A percentile compares a stretch with the other conserved stretches of the same genome.
Conservation (phyloP, 92 coral and sea anemone species). For the Actinostola sp. region DNA sequence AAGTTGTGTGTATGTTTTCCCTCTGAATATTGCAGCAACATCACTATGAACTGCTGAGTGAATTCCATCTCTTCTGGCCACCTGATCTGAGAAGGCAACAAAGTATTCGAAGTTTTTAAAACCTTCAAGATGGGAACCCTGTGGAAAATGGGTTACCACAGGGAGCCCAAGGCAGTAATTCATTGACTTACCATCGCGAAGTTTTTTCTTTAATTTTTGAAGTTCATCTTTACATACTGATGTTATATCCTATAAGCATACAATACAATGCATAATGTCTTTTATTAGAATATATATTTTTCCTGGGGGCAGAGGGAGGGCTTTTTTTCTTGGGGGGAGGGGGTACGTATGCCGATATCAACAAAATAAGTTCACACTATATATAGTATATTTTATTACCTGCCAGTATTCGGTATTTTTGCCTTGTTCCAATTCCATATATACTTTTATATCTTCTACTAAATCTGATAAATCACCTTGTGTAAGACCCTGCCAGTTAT, state of each 20-base stretch:
- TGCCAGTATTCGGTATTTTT: constrained; percentile 93
- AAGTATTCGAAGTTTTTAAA: not conserved
- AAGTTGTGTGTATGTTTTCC: constrained; percentile 88
- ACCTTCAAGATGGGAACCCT: not conserved
- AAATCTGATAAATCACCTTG: constrained; percentile 83
- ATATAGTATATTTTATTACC: too few relatives aligned
- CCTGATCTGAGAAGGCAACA: constrained; percentile 37
- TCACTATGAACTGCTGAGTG: constrained; percentile 85
- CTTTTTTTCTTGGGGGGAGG: too few relatives aligned
- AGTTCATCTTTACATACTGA: constrained; percentile 81
- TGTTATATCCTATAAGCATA: constrained; percentile 71
- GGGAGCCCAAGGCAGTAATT: constrained; percentile 11
- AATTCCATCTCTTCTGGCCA: constrained; percentile 90
- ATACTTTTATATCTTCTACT: constrained; percentile 90
- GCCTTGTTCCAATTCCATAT: constrained; percentile 94
- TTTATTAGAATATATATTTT: too few relatives aligned
- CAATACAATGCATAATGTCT: not conserved
- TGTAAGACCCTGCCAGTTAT: constrained; percentile 73
- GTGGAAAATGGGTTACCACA: constrained; percentile 11
- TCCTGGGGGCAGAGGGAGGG: too few relatives aligned
- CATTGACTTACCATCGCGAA: constrained; percentile 49
- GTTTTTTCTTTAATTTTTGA: constrained; percentile 74
- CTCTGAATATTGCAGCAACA: constrained; percentile 77
- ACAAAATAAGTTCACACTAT: too few relatives aligned
- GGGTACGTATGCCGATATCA: too few relatives aligned